These are phyloP conservation scores for Calosoma granatense DNA, from an alignment of 1,140 invertebrate species.

Conservation along the genomic window DNA sequence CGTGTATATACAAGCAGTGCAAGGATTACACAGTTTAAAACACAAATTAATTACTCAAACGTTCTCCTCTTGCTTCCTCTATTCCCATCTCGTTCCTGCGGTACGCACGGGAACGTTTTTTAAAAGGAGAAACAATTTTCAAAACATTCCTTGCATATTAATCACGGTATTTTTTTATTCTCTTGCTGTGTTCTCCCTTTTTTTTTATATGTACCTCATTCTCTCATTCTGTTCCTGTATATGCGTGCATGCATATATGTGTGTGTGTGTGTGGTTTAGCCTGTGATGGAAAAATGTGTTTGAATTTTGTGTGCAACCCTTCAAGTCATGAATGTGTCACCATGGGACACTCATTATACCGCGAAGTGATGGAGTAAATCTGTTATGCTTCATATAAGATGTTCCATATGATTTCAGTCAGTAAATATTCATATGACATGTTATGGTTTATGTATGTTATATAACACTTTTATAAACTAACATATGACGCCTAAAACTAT, in stretches of 20 bases:
- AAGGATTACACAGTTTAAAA: background rate
- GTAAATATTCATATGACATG: too few relatives aligned
- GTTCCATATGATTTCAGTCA: too few relatives aligned
- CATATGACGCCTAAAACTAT: too few relatives aligned
- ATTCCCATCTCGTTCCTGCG: too few relatives aligned
- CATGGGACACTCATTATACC: background rate
- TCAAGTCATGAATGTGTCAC: background rate
- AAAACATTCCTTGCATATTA: background rate
- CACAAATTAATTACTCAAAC: background rate
- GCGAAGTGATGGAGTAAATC: too few relatives aligned
- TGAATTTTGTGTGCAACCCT: background rate
- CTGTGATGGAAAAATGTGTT: background rate
- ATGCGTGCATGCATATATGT: background rate
- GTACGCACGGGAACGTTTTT: too few relatives aligned
- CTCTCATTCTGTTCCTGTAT: background rate
- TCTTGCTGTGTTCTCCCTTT: background rate
- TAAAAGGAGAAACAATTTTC: background rate
- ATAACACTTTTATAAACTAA: too few relatives aligned
- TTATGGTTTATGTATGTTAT: too few relatives aligned
- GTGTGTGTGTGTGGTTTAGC: too few relatives aligned
- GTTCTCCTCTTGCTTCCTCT: background rate
- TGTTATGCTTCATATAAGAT: too few relatives aligned
- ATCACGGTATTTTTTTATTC: background rate
- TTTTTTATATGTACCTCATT: background rate
- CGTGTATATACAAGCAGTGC: background rate